phyloP scores from a whole-genome alignment of 2,888 invertebrate genomes.

The Megamerina dolium region DNA sequence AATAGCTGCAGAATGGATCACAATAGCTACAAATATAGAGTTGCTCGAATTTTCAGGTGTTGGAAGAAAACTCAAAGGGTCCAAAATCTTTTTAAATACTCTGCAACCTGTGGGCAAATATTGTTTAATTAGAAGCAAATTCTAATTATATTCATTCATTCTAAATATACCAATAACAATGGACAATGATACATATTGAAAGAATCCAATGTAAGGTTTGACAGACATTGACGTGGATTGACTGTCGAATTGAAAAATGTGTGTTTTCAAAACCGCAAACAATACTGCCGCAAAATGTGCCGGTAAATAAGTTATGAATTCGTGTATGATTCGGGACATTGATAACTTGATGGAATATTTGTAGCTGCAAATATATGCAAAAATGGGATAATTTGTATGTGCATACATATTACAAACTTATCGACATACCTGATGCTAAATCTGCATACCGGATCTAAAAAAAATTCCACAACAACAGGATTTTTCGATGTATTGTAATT shows the following conservation, averaged over 20 bases:
- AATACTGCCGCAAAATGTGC: conserved; percentile 62
- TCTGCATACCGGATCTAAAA: conserved; percentile 66
- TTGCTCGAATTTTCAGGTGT: conserved; percentile 27
- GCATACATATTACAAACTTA: background rate
- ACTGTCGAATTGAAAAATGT: conserved; percentile 48
- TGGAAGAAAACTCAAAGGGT: conserved; percentile 25
- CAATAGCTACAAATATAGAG: conserved; percentile 29
- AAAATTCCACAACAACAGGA: conserved; percentile 55
- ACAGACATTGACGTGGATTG: conserved; percentile 46
- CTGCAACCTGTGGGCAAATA: conserved; percentile 34
- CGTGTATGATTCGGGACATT: conserved; percentile 60
- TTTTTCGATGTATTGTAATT: conserved; percentile 44
- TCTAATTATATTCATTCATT: conserved; percentile 2
- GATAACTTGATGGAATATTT: conserved; percentile 55
- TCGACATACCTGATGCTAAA: conserved; percentile 58
- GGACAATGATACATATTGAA: conserved; percentile 52
- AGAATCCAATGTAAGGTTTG: conserved; percentile 56
- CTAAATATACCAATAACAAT: conserved; percentile 38
- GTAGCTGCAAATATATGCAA: conserved; percentile 29
- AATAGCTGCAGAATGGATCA: conserved; percentile 36
- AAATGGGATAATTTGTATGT: conserved; percentile 1
- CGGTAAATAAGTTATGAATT: conserved; percentile 60
- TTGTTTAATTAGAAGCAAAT: background rate
- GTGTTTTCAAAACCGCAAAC: conserved; percentile 56
- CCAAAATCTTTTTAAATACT: conserved; percentile 30